Conservation (phyloP, 2,888 invertebrate genomes). For the Tipula helvola region DNA sequence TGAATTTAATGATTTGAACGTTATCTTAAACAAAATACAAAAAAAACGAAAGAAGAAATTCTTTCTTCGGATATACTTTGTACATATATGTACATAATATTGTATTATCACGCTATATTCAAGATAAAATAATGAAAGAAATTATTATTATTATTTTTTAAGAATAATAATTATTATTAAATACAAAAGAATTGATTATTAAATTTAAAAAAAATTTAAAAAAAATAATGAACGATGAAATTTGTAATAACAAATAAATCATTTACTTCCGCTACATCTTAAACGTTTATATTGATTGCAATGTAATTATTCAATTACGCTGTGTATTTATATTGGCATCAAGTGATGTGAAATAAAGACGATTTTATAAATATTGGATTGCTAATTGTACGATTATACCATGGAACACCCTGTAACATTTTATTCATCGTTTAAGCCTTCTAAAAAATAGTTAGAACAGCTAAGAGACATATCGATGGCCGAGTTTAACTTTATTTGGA, state of each 20-base stretch:
- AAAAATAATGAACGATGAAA: background rate
- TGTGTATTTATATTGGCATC: background rate
- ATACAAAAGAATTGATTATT: background rate
- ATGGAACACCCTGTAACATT: too few species aligned
- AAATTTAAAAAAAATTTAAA: background rate
- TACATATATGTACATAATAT: background rate
- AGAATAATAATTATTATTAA: background rate
- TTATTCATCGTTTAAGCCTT: too few species aligned
- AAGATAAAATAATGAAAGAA: background rate
- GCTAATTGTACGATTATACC: too few species aligned
- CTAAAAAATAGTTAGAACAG: too few species aligned
- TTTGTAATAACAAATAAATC: background rate
- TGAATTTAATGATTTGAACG: background rate
- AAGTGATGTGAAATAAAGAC: background rate
- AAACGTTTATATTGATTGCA: background rate
- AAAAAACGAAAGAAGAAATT: background rate
- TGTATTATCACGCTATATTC: background rate
- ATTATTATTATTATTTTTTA: background rate
- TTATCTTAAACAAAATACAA: background rate
- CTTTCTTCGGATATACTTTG: background rate
- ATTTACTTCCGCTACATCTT: background rate
- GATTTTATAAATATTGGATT: background rate
- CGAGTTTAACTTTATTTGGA: too few species aligned
- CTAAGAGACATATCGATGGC: too few species aligned
- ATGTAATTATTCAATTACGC: background rate